Conservation (phyloP, 1,140 invertebrate genomes). For the Magallana ariakensis region DNA sequence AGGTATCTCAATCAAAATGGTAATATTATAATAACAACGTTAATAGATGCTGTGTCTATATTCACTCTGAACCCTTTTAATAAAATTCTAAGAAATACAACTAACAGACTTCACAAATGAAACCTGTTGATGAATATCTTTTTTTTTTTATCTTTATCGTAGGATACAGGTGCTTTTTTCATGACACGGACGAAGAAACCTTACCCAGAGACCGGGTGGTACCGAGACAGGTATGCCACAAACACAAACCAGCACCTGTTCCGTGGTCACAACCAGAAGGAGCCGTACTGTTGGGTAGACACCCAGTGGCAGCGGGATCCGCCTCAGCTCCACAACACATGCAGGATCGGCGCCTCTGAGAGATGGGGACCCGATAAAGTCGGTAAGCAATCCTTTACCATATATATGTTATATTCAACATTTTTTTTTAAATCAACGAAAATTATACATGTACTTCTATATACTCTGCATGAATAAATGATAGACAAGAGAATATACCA, state of each 20-base stretch:
- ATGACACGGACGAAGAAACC: constrained; percentile 59
- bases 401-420: too few relatives aligned
- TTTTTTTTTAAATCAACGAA: too few relatives aligned
- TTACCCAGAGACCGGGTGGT: constrained; percentile 67
- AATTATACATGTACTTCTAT: too few relatives aligned
- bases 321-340: constrained; percentile 71
- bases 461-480: too few relatives aligned
- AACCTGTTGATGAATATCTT: background rate
- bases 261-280: constrained; percentile 64
- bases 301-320: constrained; percentile 70
- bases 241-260: constrained; percentile 74
- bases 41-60: too few relatives aligned
- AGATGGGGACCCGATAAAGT: constrained; percentile 77
- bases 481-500: too few relatives aligned
- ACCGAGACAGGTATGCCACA: constrained; percentile 71
- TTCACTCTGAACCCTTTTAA: too few relatives aligned
- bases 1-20: too few relatives aligned
- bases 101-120: too few relatives aligned
- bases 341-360: constrained; percentile 70
- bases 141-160: background rate
- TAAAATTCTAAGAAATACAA: too few relatives aligned
- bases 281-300: constrained; percentile 75
- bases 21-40: too few relatives aligned
- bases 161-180: constrained; percentile 68
- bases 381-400: constrained; percentile 63